A percentile compares a stretch with the other conserved stretches of the same genome.
phyloP scores from a whole-genome alignment of 2,797 vertebrate species.

The Erithacus rubecula region DNA sequence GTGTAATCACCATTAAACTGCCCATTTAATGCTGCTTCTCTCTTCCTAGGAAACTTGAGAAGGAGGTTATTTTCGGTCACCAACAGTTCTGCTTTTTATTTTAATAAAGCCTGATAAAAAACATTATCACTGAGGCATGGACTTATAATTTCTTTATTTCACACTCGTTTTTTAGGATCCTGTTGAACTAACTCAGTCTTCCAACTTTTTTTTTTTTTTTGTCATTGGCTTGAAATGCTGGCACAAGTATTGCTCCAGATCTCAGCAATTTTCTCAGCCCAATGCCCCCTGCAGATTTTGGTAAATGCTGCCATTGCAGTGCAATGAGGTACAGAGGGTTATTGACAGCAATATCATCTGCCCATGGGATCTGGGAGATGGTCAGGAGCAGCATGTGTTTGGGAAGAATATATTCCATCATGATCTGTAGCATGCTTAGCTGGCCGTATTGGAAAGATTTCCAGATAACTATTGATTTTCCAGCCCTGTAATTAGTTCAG shows the following conservation, averaged over 20 bases:
- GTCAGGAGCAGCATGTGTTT: not conserved
- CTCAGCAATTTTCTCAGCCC: not conserved
- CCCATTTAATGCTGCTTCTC: not conserved
- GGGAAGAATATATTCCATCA: not conserved
- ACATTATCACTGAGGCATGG: not conserved
- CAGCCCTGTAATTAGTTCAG: slow-evolving; percentile 42
- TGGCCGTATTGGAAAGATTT: not conserved
- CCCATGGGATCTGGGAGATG: not conserved
- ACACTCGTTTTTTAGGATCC: not conserved
- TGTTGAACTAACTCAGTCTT: not conserved
- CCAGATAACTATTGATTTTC: slow-evolving; percentile 42
- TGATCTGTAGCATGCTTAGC: not conserved
- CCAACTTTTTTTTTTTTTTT: not conserved
- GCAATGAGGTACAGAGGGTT: not conserved
- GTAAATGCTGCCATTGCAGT: not conserved
- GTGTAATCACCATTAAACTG: not conserved
- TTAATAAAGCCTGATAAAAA: not conserved
- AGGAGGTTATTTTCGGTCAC: not conserved
- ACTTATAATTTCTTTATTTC: not conserved
- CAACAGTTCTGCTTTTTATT: not conserved
- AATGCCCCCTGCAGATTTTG: not conserved
- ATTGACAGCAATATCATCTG: not conserved
- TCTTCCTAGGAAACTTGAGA: not conserved
- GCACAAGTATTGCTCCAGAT: not conserved
- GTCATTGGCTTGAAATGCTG: not conserved